phyloP scores from a whole-genome alignment of 2,113 vertebrate genomes.

The Alligator mississippiensis region DNA sequence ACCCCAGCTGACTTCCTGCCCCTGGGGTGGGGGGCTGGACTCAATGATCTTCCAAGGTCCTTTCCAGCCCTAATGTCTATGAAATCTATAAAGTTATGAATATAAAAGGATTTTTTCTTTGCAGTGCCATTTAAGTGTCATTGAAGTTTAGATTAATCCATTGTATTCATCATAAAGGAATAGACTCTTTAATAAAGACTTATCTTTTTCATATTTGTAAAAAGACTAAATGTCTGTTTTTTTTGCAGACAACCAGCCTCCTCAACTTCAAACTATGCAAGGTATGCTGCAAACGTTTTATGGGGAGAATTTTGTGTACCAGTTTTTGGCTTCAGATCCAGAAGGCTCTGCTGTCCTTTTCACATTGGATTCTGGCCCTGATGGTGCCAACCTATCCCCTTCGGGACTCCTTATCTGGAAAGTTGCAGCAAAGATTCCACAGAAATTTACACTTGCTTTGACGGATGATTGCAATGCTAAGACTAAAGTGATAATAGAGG shows the following conservation, averaged over 20 bases:
- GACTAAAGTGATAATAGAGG: conserved; percentile 79
- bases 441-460: conserved; percentile 80
- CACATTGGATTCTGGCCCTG: conserved; percentile 82
- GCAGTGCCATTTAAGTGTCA: background rate
- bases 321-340: conserved; percentile 86
- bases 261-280: conserved; percentile 78
- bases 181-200: background rate
- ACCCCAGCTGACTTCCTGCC: too few species aligned
- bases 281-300: conserved; percentile 81
- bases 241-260: conserved; percentile 86
- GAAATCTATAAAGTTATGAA: background rate
- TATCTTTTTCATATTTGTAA: background rate
- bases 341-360: conserved; percentile 87
- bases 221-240: conserved; percentile 42
- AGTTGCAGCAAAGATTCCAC: conserved; percentile 60
- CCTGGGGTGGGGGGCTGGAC: too few species aligned
- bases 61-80: too few species aligned
- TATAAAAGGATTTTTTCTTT: background rate
- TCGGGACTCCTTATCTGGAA: conserved; percentile 88
- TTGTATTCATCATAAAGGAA: background rate
- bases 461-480: conserved; percentile 85
- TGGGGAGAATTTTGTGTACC: conserved; percentile 86
- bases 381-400: conserved; percentile 83
- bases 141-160: background rate
- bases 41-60: too few species aligned